phyloP scores from a whole-genome alignment of 2,113 vertebrate species.

The Labrus mixtus region DNA sequence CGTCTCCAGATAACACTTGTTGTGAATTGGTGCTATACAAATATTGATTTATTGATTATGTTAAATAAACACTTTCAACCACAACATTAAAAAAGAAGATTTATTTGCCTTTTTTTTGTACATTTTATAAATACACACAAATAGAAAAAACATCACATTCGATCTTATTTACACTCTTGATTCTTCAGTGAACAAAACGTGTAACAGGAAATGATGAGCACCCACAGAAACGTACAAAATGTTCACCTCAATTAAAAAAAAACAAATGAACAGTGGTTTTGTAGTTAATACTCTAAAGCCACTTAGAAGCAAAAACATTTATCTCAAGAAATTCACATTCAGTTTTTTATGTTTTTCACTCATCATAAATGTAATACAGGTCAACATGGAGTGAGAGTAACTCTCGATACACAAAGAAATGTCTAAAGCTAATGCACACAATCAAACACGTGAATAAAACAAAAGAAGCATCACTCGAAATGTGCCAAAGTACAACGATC shows the following conservation, averaged over 20 bases:
- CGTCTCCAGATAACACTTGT: too few relatives aligned
- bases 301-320: background rate
- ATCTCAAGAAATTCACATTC: constrained; percentile 5
- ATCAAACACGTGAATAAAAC: constrained; percentile 4
- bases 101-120: constrained; percentile 65
- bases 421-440: constrained; percentile 39
- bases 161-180: constrained; percentile 54
- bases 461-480: background rate
- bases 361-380: constrained; percentile 28
- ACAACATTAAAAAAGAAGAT: constrained; percentile 56
- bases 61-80: constrained; percentile 14
- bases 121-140: constrained; percentile 71
- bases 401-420: background rate
- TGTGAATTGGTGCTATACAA: too few relatives aligned
- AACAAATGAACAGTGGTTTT: constrained; percentile 14
- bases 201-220: constrained; percentile 13
- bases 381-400: constrained; percentile 12
- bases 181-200: constrained; percentile 9
- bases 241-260: constrained; percentile 21
- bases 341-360: background rate
- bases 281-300: background rate
- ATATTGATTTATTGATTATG: too few relatives aligned
- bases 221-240: constrained; percentile 29
- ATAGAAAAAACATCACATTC: constrained; percentile 50
- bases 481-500: background rate